Base-by-base conservation (phyloP, 2,113 vertebrate species). In the Morone chrysops region DNA sequence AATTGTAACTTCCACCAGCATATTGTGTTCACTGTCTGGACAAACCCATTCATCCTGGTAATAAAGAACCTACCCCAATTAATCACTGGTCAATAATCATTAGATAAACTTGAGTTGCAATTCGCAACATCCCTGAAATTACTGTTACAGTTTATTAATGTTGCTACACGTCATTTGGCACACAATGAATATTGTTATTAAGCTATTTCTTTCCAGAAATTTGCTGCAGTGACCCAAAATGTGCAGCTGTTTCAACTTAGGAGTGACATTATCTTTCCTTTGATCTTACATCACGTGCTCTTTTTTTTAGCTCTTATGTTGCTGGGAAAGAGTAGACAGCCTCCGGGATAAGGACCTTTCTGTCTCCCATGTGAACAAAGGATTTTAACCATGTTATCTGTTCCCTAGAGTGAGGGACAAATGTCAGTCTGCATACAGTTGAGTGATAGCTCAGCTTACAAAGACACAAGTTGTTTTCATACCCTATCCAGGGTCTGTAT, bases 281-380 rank as follows among this genome's bases (percentile, higher is more conserved):
- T 75, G 1, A 59, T 86, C 68, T 66, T 16, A n/a, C 36, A 75
- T 31, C 74, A 53, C 20, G 36, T 14, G 63, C 50, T 73, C n/a
- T 60, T 66, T 72, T 50, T 66, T 60, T n/a, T 61, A 80, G 66
- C 25, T 79, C 10, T 70, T 14, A 10, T 43, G 79, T 80, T 60
- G 59, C 62, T 80, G 82, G 75, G 73, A 84, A 67, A 69, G 5
- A 62, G 56, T 11, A 40, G 38, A 57, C 71, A 61, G 78, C 82
- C 74, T 76, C 22, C 13, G 48, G 75, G 82, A 83, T 48, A 70
- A 6, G 38, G 80, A 73, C 59, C 53, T 60, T 59, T 82, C 43
- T 78, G 74, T 51, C 63, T 80, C 81, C 70, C 81, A 51, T 80
- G 79, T 73, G 81, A 81, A 81, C 81, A 89, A 82, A 81, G 41